Conservation (phyloP, 2,888 invertebrate genomes). For the Leptodirus hochenwartii region DNA sequence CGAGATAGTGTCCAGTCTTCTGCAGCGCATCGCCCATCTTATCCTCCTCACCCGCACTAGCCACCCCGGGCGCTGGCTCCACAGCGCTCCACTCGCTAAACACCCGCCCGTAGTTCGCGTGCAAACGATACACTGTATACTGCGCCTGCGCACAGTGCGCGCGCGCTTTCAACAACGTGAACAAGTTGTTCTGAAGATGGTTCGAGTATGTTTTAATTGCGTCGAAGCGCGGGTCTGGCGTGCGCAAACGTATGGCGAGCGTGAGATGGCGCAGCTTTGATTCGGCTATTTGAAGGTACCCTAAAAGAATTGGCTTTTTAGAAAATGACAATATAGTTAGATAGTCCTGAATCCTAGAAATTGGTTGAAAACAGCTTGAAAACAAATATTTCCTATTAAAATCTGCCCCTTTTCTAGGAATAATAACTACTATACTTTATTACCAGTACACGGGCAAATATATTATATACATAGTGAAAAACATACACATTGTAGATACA, state of each 20-base stretch:
- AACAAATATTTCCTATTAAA: conserved; percentile 3
- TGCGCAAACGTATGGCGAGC: conserved; percentile 53
- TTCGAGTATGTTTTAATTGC: conserved; percentile 56
- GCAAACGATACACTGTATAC: conserved; percentile 60
- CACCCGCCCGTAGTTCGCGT: conserved; percentile 62
- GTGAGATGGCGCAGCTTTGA: conserved; percentile 58
- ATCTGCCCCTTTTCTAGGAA: too few relatives aligned
- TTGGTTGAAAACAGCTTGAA: neutral
- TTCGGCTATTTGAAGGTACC: conserved; percentile 57
- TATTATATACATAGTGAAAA: too few relatives aligned
- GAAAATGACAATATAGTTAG: too few relatives aligned
- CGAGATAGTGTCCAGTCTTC: conserved; percentile 44
- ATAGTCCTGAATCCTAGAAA: too few relatives aligned
- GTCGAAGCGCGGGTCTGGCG: conserved; percentile 56
- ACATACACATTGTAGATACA: too few relatives aligned
- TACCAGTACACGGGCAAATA: too few relatives aligned
- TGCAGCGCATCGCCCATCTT: conserved; percentile 67
- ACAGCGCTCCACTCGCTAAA: conserved; percentile 76
- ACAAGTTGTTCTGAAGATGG: conserved; percentile 44
- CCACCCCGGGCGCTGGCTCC: conserved; percentile 58
- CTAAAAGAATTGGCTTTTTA: conserved; percentile 30
- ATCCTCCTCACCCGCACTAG: too few relatives aligned
- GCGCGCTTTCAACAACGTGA: conserved; percentile 38
- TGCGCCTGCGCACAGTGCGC: conserved; percentile 57
- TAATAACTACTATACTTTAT: too few relatives aligned